A percentile compares a stretch with the other conserved stretches of the same genome.
These are phyloP conservation scores for Bombus pascuorum DNA, from an alignment of 1,140 invertebrate species.

Conservation along the genomic window DNA sequence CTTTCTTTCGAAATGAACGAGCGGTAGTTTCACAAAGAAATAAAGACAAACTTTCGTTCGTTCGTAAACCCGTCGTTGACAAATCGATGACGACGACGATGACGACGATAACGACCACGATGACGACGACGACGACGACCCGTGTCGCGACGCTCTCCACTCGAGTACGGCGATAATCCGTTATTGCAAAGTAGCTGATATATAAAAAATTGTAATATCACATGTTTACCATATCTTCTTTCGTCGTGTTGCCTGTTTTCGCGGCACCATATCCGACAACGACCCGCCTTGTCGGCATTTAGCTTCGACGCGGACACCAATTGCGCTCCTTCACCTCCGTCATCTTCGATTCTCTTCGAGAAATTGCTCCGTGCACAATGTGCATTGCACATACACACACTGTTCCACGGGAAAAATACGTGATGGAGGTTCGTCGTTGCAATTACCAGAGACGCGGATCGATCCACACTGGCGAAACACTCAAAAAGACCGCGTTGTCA, in stretches of 20 bases:
- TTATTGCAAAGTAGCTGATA: conserved; percentile 73
- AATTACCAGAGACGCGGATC: neutral
- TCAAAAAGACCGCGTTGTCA: neutral
- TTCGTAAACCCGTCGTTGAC: conserved; percentile 2
- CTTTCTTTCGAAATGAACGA: neutral
- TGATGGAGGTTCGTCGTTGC: conserved; percentile 9
- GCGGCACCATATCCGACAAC: conserved; percentile 21
- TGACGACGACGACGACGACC: conserved; percentile 22
- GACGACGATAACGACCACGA: neutral
- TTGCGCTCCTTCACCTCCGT: neutral
- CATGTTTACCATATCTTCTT: conserved; percentile 45
- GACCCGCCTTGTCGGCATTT: conserved; percentile 14
- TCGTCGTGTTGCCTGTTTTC: conserved; percentile 46
- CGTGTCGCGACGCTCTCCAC: conserved; percentile 42
- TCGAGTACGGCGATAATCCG: conserved; percentile 49
- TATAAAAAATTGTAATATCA: conserved; percentile 73
- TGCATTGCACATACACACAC: neutral
- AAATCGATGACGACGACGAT: conserved; percentile 25
- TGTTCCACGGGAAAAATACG: neutral
- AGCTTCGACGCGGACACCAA: neutral
- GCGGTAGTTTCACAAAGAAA: neutral
- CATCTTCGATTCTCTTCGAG: conserved; percentile 5
- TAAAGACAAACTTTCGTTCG: neutral
- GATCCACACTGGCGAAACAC: neutral
- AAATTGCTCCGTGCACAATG: neutral